Evolutionary conservation across 2,113 vertebrate species (phyloP), one percentile per base, ranked within the genome.

Genomic region (Fukomys damarensis): DNA sequence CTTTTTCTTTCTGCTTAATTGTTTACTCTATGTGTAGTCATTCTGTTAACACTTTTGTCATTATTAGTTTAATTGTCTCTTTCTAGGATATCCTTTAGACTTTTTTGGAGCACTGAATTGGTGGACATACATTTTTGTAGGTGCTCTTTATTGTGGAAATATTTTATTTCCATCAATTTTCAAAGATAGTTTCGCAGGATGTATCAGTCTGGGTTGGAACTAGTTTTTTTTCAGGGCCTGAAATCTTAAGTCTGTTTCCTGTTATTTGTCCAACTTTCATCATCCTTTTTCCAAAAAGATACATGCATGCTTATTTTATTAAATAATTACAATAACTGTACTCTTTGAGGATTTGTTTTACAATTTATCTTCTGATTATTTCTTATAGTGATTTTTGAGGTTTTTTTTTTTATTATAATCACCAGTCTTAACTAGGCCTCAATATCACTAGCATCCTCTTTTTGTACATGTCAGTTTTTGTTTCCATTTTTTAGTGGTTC

Each of bases 371-470:
- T 82, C 35, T 91, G 10, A 52, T 74, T 80, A 56, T 66, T 82
- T 82, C 30, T 86, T 35, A 70, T 90, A 77, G 77, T 93, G 74
- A 28, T 54, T 86, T 90, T 89, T 72, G 72, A 65, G 54, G 52
- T 54, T 54, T 54, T 54, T n/a, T 49, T 49, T 49, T 49, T 49
- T 49, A 49, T 81, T 63, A 14, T 76, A 22, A 68, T 82, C 58
- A 38, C 86, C 32, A 83, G n/a, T 58, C 66, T 87, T 88, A 13
- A 66, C 19, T 72, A 54, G 92, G 5, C 68, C 24, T 65, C 38
- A 59, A 0, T 76, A 66, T 63, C 66, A 76, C 26, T 22, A 87
- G 49, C 14, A 4, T 43, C 95, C 72, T 85, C 22, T 84, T 89
- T 35, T 77, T 3, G 91, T 95, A 49, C 12, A 2, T 63, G 24